Conservation (phyloP, 2,113 vertebrate species). For the Gymnobelideus leadbeateri region DNA sequence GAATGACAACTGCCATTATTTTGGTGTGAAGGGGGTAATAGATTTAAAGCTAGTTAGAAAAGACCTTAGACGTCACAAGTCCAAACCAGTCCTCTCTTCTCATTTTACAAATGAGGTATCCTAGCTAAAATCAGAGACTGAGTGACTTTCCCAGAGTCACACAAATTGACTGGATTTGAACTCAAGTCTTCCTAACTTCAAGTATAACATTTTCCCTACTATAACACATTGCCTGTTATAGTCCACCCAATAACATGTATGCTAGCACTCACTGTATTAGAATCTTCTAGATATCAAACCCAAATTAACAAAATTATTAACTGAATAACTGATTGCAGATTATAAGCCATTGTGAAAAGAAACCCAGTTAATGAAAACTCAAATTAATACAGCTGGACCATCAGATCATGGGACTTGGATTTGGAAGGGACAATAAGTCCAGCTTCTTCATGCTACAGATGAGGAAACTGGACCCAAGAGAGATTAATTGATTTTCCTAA, state of each 20-base stretch:
- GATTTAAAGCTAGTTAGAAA: neutral
- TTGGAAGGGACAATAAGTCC: neutral
- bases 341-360: neutral
- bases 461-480: neutral
- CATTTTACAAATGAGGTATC: neutral
- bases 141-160: neutral
- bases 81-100: neutral
- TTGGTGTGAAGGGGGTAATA: neutral
- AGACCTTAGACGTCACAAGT: neutral
- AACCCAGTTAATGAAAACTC: neutral
- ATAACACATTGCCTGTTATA: neutral
- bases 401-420: neutral
- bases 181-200: neutral
- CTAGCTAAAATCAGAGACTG: neutral
- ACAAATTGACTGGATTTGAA: neutral
- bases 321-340: neutral
- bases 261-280: neutral
- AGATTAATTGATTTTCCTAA: neutral
- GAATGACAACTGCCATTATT: neutral
- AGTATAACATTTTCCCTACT: neutral
- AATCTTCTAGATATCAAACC: neutral
- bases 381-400: neutral
- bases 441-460: neutral
- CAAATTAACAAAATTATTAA: neutral
- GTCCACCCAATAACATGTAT: neutral